phyloP scores from a whole-genome alignment of 1,140 invertebrate species.

The Leguminivora glycinivorella region DNA sequence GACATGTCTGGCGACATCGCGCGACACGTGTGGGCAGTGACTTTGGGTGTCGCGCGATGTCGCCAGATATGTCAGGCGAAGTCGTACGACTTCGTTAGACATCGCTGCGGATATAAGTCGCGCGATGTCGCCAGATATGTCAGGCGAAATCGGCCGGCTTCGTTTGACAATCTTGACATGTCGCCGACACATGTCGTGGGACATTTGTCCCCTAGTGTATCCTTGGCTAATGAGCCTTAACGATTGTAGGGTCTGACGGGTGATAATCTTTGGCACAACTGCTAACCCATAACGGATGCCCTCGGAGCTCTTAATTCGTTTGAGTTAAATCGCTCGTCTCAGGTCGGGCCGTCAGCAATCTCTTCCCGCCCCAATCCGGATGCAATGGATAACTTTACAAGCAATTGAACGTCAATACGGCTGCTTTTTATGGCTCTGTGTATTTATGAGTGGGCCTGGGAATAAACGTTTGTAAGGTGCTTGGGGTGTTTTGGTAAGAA shows the following conservation, averaged over 20 bases:
- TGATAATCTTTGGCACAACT: not conserved
- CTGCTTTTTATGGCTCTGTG: conserved; percentile 21
- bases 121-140: too few species aligned
- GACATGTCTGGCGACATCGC: too few species aligned
- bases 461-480: not conserved
- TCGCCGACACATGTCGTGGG: too few species aligned
- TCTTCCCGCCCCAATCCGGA: conserved; percentile 5
- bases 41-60: too few species aligned
- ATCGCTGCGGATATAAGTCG: too few species aligned
- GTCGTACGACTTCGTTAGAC: too few species aligned
- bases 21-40: too few species aligned
- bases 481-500: not conserved
- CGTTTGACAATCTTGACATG: too few species aligned
- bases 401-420: conserved; percentile 24
- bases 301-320: conserved; percentile 17
- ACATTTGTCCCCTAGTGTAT: too few species aligned
- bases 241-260: not conserved
- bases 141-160: too few species aligned
- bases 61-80: too few species aligned
- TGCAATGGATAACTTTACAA: conserved; percentile 26
- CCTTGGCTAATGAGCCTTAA: too few species aligned
- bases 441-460: not conserved
- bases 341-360: conserved; percentile 11
- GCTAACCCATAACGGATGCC: not conserved
- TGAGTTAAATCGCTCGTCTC: conserved; percentile 24